Base-by-base conservation (phyloP, 2,113 vertebrate species). In the Oriolus oriolus region DNA sequence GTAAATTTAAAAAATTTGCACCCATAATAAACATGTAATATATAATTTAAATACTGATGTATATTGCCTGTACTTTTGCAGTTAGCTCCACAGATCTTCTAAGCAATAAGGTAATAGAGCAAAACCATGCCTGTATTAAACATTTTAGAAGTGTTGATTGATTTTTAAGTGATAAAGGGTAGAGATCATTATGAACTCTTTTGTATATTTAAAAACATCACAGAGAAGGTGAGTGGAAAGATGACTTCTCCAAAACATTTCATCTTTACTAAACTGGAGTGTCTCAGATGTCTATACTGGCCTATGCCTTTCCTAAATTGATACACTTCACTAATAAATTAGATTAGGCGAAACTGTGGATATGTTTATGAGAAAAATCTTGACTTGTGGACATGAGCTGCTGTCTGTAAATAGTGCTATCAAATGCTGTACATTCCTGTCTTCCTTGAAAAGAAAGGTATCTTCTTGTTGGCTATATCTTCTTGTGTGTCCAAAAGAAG, bases 1-100 rank as follows among this genome's bases (percentile, higher is more conserved):
- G 98, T 99, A 98, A 96, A 98, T 99, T 98, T 98, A 3, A 18
- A 98, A 98, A 98, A 98, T 90, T 97, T 98, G 98, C 98, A 98
- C 97, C 98, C 98, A 98, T 98, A 99, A 99, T 99, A 99, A 99
- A 99, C 99, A 97, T 99, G 98, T 99, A 98, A 98, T 98, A 98
- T 98, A 98, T 98, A 98, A 98, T 95, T 98, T 97, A 97, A 89
- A 84, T 95, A 9, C 50, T 92, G 84, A 63, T 82, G 87, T 96
- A 59, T 96, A 68, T 88, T 95, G 84, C 93, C 82, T 98, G 8
- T 94, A 82, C 57, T 93, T 91, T 63, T 77, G 47, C 60, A 78
- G 45, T 77, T 80, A 49, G 27, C 88, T 66, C n/a, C 70, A 39
- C 52, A 21, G 47, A 91, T 23, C n/a, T 92, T 65, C 27, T 59